phyloP scores from a whole-genome alignment of 2,888 invertebrate species.

The Nysson spinosus region DNA sequence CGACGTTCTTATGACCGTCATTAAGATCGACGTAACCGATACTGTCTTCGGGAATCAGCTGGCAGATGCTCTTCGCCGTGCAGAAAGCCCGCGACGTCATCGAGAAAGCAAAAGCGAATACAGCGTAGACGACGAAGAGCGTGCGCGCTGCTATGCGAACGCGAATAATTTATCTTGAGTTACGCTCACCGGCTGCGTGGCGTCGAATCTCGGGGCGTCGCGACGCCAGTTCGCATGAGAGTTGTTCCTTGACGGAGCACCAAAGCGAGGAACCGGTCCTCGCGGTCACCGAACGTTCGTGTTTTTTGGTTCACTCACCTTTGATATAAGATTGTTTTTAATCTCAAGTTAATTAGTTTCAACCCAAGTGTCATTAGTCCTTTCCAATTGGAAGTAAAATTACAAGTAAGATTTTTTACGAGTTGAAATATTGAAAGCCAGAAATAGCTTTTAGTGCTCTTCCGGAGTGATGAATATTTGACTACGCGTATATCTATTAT shows the following conservation, averaged over 20 bases:
- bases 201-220: conserved; percentile 29
- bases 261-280: conserved; percentile 3
- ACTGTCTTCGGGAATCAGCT: conserved; percentile 17
- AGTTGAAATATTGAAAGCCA: too few relatives aligned
- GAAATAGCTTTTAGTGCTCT: too few relatives aligned
- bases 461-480: too few relatives aligned
- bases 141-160: conserved; percentile 39
- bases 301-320: background rate
- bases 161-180: conserved; percentile 45
- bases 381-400: too few relatives aligned
- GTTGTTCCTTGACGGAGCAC: conserved; percentile 27
- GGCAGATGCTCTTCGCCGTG: conserved; percentile 5
- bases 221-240: conserved; percentile 41
- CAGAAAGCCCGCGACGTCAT: conserved; percentile 5
- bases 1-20: background rate
- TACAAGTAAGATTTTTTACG: too few relatives aligned
- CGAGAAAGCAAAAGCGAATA: conserved; percentile 26
- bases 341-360: too few relatives aligned
- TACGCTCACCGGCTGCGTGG: conserved; percentile 45
- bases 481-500: too few relatives aligned
- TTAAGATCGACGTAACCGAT: conserved; percentile 4
- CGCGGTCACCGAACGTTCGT: background rate
- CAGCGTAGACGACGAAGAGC: conserved; percentile 32
- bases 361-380: too few relatives aligned
- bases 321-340: background rate